Conservation (phyloP, 2,113 vertebrate species). For the Anolis sagrei region DNA sequence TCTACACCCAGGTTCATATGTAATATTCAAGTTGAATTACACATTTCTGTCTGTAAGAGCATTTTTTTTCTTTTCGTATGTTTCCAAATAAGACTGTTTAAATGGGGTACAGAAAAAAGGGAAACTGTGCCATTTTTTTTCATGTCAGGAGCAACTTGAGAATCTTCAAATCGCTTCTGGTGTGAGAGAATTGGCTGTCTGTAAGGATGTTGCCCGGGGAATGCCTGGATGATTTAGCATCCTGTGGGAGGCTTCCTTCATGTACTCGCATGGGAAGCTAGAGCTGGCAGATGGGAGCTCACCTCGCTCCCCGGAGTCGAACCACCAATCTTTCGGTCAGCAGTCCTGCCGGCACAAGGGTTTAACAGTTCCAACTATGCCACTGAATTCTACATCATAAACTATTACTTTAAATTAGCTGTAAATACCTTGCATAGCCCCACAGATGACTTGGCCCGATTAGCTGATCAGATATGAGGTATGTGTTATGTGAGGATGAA, state of each 20-base stretch:
- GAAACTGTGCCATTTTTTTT: not conserved
- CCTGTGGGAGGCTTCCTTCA: too few species aligned
- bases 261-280: too few species aligned
- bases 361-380: too few species aligned
- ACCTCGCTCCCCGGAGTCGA: too few species aligned
- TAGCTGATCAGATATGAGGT: constrained; percentile 84
- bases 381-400: not conserved
- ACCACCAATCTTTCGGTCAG: too few species aligned
- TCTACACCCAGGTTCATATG: not conserved
- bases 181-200: too few species aligned
- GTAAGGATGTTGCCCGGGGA: too few species aligned
- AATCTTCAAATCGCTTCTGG: too few species aligned
- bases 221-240: too few species aligned
- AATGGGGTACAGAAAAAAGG: not conserved
- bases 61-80: not conserved
- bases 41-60: not conserved
- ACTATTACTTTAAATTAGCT: not conserved
- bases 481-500: constrained; percentile 91
- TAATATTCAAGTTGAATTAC: not conserved
- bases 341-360: too few species aligned
- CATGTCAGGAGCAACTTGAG: too few species aligned
- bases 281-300: too few species aligned
- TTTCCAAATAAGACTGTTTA: not conserved
- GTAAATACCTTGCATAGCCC: constrained; percentile 79
- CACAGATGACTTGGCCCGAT: constrained; percentile 77